Conservation (phyloP, 2,888 invertebrate genomes). For the Eupithecia centaureata region DNA sequence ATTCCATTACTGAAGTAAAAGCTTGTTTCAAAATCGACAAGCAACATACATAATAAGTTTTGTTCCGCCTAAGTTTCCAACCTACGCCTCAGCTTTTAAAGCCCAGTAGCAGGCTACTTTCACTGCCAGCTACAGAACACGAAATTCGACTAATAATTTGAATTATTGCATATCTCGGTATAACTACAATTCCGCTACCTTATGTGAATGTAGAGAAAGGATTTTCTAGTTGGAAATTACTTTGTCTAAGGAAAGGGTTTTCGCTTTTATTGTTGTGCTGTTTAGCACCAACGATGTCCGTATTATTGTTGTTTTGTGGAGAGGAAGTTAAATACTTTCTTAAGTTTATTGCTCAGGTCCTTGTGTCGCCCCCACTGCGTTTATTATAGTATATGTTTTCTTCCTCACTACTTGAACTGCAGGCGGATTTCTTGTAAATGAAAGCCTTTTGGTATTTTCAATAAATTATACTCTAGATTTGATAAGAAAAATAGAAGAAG, state of each 20-base stretch:
- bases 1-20: no score
- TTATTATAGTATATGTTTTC: neutral
- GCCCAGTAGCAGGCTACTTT: conserved; percentile 81
- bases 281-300: conserved; percentile 11
- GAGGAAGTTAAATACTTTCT: conserved; percentile 8
- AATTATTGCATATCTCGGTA: conserved; percentile 66
- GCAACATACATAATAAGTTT: neutral
- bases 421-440: neutral
- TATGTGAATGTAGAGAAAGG: conserved; percentile 60
- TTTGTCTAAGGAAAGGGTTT: conserved; percentile 2
- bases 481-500: neutral
- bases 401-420: neutral
- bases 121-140: conserved; percentile 74
- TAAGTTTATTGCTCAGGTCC: conserved; percentile 6
- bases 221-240: conserved; percentile 32
- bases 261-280: conserved; percentile 13
- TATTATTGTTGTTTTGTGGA: conserved; percentile 4
- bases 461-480: neutral
- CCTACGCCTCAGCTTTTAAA: conserved; percentile 51
- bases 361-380: neutral
- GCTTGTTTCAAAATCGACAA: no score
- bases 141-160: conserved; percentile 82
- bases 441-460: neutral
- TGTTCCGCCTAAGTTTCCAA: conserved; percentile 40
- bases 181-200: conserved; percentile 46